Percentiles rank a stretch among this genome's conserved stretches.
Conservation (phyloP, 2,888 invertebrate species). For the Pomacea canaliculata region DNA sequence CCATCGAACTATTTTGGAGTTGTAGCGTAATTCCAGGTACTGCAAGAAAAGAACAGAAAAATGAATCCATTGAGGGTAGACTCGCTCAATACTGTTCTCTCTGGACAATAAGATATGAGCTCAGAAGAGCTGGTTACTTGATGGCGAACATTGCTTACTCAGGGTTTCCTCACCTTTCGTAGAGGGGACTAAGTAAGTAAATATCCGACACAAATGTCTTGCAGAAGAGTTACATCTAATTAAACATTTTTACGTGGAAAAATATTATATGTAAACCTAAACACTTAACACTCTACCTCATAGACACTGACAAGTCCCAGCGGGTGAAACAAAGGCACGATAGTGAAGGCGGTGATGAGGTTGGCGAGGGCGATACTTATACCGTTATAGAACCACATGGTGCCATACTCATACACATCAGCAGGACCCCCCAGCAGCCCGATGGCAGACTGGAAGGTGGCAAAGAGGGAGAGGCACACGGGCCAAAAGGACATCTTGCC, state of each 20-base stretch:
- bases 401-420: constrained; percentile 44
- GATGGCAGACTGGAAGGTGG: constrained; percentile 53
- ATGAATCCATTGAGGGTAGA: too few species aligned
- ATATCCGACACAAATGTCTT: too few species aligned
- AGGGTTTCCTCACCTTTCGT: too few species aligned
- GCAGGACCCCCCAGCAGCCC: constrained; percentile 46
- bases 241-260: too few species aligned
- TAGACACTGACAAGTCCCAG: constrained; percentile 45
- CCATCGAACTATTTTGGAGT: background rate
- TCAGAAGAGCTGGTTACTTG: too few species aligned
- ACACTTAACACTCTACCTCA: constrained; percentile 19
- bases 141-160: too few species aligned
- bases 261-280: too few species aligned
- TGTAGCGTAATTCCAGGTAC: background rate
- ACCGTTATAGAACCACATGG: constrained; percentile 37
- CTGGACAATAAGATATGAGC: too few species aligned
- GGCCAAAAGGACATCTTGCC: constrained; percentile 41
- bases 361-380: constrained; percentile 32
- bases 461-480: constrained; percentile 49
- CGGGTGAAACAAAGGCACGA: constrained; percentile 44
- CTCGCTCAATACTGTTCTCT: too few species aligned
- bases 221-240: too few species aligned
- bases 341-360: constrained; percentile 27
- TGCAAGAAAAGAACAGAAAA: background rate
- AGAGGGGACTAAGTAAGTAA: too few species aligned